Conservation (phyloP, 2,113 vertebrate species). For the Petrocephalus microphthalmus region DNA sequence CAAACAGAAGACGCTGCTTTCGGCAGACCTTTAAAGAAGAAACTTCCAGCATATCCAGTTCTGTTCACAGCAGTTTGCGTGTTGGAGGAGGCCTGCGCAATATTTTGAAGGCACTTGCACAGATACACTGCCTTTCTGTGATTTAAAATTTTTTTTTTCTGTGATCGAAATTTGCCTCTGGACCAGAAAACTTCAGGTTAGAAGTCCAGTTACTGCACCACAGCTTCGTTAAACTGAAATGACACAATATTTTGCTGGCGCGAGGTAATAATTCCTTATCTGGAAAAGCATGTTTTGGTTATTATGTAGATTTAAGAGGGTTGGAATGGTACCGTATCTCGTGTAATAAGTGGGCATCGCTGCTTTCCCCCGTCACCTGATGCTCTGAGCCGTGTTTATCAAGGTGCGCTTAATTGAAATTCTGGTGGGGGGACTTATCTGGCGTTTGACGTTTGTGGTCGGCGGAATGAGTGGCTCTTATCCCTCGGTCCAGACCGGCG, state of each 20-base stretch:
- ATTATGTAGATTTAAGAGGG: background rate
- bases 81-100: background rate
- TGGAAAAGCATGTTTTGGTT: slow-evolving; percentile 2
- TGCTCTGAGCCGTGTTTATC: background rate
- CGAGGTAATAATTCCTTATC: background rate
- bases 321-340: background rate
- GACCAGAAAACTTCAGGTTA: background rate
- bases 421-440: background rate
- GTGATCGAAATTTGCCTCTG: background rate
- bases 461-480: background rate
- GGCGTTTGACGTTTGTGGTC: background rate
- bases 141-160: background rate
- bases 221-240: background rate
- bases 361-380: background rate
- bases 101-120: background rate
- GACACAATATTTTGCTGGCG: background rate
- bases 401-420: background rate
- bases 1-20: background rate
- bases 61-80: background rate
- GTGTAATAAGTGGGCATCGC: background rate
- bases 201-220: background rate
- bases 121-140: background rate
- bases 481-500: background rate
- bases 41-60: background rate
- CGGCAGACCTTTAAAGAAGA: background rate